Evolutionary conservation across 2,888 invertebrate species (phyloP).

Genomic region (Acrobasis consociella): DNA sequence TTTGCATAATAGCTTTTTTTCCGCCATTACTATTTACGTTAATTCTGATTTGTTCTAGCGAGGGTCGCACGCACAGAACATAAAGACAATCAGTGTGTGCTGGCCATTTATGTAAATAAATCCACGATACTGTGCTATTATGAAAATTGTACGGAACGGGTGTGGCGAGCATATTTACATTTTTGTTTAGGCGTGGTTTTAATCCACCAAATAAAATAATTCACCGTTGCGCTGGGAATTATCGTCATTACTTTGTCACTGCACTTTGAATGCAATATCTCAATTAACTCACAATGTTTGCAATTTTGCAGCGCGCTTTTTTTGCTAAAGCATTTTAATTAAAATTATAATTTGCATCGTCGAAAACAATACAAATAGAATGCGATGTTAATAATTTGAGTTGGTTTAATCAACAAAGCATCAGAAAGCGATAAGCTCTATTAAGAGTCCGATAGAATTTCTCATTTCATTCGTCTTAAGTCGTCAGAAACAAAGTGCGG

Average conservation of each 20-base stretch:
- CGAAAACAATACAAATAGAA: constrained; percentile 51
- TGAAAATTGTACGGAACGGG: constrained; percentile 69
- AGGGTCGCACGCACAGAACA: constrained; percentile 80
- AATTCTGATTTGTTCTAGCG: constrained; percentile 77
- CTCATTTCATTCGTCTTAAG: constrained; percentile 82
- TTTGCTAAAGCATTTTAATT: constrained; percentile 26
- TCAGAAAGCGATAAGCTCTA: constrained; percentile 77
- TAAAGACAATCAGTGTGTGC: constrained; percentile 79
- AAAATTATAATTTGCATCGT: constrained; percentile 53
- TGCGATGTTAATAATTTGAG: constrained; percentile 60
- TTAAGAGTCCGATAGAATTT: constrained; percentile 79
- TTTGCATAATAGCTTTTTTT: constrained; percentile 83
- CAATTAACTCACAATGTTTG: constrained; percentile 10
- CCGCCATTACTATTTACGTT: constrained; percentile 79
- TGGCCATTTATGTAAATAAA: constrained; percentile 81
- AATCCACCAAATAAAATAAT: constrained; percentile 53
- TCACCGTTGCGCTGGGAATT: constrained; percentile 46
- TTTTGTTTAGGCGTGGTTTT: constrained; percentile 67
- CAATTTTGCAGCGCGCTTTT: constrained; percentile 19
- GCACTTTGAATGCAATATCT: constrained; percentile 19
- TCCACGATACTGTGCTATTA: constrained; percentile 74
- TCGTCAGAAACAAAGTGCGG: constrained; percentile 81
- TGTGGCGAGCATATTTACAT: constrained; percentile 67
- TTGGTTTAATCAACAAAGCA: constrained; percentile 78
- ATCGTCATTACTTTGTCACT: constrained; percentile 26